Evolutionary conservation across 2,797 vertebrate species (phyloP), one percentile per base, ranked within the genome.

Genomic region (Fringilla coelebs): DNA sequence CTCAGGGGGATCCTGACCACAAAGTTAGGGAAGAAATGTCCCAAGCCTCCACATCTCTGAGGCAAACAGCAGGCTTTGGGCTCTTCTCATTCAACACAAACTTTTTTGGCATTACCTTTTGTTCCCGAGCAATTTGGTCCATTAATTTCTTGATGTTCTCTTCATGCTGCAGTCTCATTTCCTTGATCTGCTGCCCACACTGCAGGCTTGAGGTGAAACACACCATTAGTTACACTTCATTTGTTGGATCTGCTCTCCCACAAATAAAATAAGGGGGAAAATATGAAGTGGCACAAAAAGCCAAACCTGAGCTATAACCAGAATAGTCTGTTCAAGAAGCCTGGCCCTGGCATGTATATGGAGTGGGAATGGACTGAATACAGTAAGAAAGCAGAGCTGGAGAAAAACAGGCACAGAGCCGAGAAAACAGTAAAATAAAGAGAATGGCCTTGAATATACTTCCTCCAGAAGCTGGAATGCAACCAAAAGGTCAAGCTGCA

Each of bases 151-250:
- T 99, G 88, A 98, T 98, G 91, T 97, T 98, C 95, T 99, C 99
- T 97, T 99, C 99, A 95, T 99, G 99, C 36, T 99, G 99, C 11
- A 98, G 97, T 94, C 98, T 99, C 91, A 99, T 98, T 90, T 99
- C 98, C 91, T 98, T 98, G 85, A 99, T 99, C 97, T 99, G 99
- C 66, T 98, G 98, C 68, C 98, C 98, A 96, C 99, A 99, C 98
- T 99, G 99, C 97, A 99, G 98, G 97, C 99, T 99, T 96, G 94
- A 96, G 96, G 75, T 96, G 86, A 97, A 96, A 92, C 84, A 92
- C 41, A 58, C 34, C 43, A 52, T 91, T 51, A 97, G 83, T 85
- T 78, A 85, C 28, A 94, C 80, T 96, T 86, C 85, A 73, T 61
- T 76, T 63, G 22, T 28, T 76, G 36, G 43, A 89, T 32, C 52